Percentiles rank a stretch among this genome's conserved stretches.
Evolutionary conservation across 2,797 vertebrate species (phyloP).

Genomic region (Chaetodon trifasciatus): DNA sequence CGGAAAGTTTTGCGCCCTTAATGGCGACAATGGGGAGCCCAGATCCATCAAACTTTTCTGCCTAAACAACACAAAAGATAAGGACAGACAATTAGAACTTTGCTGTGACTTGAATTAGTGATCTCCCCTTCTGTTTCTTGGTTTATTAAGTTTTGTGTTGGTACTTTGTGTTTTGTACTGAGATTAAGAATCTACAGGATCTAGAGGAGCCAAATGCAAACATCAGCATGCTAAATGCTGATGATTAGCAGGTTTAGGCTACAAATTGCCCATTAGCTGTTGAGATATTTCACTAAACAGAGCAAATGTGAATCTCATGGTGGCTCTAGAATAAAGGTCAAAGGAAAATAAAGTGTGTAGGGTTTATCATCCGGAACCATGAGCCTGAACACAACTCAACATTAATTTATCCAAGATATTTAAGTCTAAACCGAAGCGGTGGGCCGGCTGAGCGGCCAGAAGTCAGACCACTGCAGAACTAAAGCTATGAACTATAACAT

Average conservation of each 20-base stretch:
- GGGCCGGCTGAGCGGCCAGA: neutral
- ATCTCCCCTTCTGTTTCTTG: neutral
- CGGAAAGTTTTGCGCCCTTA: conserved; percentile 94
- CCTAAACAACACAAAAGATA: conserved; percentile 80
- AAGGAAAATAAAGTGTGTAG: neutral
- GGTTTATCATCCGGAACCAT: neutral
- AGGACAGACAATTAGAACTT: neutral
- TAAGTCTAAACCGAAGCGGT: neutral
- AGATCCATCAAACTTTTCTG: conserved; percentile 94
- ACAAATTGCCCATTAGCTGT: no score
- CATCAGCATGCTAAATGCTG: neutral
- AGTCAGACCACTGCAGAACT: no score
- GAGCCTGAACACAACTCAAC: neutral
- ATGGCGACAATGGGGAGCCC: conserved; percentile 94
- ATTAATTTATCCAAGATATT: neutral
- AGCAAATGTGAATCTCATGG: no score
- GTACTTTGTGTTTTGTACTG: neutral
- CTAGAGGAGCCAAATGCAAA: neutral
- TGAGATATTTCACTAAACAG: no score
- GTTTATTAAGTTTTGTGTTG: neutral
- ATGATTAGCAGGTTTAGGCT: no score
- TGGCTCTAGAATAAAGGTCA: neutral
- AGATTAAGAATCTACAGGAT: neutral
- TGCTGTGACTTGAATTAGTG: neutral
- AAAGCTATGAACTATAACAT: neutral